phyloP scores from a whole-genome alignment of 2,113 vertebrate species.

The Rhabdornis inornatus region DNA sequence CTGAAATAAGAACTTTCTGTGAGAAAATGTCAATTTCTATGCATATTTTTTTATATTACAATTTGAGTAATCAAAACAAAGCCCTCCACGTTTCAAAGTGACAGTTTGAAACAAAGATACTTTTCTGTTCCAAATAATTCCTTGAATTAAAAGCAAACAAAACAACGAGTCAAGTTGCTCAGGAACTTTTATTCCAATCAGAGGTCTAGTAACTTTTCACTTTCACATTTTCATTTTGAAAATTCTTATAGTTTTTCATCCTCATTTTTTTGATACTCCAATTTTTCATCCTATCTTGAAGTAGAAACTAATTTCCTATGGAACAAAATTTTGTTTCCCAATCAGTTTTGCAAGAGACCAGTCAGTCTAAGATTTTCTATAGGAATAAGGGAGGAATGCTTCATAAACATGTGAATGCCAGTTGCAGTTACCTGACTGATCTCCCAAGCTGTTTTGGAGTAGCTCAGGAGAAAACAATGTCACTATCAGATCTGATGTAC shows the following conservation, averaged over 20 bases:
- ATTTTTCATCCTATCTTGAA: not conserved
- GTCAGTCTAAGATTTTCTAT: not conserved
- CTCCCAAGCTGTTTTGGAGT: not conserved
- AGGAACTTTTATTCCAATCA: not conserved
- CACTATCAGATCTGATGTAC: not conserved
- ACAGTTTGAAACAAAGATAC: not conserved
- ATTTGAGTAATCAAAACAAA: not conserved
- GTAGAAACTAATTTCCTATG: not conserved
- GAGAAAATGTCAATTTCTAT: not conserved
- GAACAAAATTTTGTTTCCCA: not conserved
- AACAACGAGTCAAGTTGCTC: not conserved
- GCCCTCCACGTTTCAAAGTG: not conserved
- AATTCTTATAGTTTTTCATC: not conserved
- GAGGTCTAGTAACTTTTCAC: not conserved
- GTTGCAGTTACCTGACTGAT: not conserved
- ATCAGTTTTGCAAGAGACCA: not conserved
- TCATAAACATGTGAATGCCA: not conserved
- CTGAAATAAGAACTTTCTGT: conserved; percentile 17
- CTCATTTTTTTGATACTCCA: not conserved
- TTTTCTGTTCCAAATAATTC: not conserved
- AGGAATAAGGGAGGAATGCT: not conserved
- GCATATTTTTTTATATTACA: not conserved
- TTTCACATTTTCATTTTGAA: not conserved
- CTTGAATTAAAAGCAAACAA: not conserved
- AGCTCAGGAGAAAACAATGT: not conserved